Base-by-base conservation (phyloP, 2,888 invertebrate species). In the Drosophila cognata region DNA sequence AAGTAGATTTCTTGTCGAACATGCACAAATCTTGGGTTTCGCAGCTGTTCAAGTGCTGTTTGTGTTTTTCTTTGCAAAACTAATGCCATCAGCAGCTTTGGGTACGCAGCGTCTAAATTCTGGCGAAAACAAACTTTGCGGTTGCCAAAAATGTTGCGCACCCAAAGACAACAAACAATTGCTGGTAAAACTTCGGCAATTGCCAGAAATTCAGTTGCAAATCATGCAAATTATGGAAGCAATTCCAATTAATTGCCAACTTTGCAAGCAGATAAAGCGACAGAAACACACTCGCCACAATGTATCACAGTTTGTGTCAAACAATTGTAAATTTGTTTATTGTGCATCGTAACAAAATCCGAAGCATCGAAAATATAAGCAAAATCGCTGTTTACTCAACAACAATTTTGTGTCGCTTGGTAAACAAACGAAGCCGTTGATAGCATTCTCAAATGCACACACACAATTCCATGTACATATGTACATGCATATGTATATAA, bases 321-420 rank as follows among this genome's bases (percentile, higher is more conserved):
- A 74, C 69, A 78, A 82, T 87, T 87, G 85, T 90, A 90, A 78
- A 89, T 91, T 84, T 91, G 85, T 91, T 77, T 77, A 74, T 74
- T 77, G 64, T 80, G 89, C 81, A 79, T 69, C 68, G 66, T 71
- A 79, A 81, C 72, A 63, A 69, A 58, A 73, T 66, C 2, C 33
- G 35, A 60, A 48, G 36, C 59, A 74, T 62, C 59, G 43, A 69
- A 64, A 88, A 85, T 64, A 71, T 59, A 72, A 84, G 57, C 78
- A 80, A 82, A 89, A 79, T 80, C 77, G 88, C 89, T 87, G 89
- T 89, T 88, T 88, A 82, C 77, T 82, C 74, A 74, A 79, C 71
- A 71, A 89, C 75, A 85, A 80, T 80, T 87, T 88, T 82, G 77
- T 88, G 87, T 88, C 88, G 88, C 81, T 76, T 72, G 82, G 78